Evolutionary conservation across 2,888 invertebrate species (phyloP).

Genomic region (Hypsopygia costalis): DNA sequence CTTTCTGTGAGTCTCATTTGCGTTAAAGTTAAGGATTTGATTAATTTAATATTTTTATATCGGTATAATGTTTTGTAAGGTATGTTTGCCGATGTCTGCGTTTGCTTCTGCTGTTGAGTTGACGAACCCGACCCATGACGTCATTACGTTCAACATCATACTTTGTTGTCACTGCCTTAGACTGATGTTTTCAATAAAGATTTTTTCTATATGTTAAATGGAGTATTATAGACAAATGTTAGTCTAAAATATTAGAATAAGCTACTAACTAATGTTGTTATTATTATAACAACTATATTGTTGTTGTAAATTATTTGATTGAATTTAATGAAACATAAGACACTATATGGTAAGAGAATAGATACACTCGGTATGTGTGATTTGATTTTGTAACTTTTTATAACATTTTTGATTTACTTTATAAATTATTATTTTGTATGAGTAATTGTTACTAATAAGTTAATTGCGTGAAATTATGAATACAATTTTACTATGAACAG

Average conservation of each 20-base stretch:
- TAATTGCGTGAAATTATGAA: constrained; percentile 39
- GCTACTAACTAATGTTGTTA: constrained; percentile 65
- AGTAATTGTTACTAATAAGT: constrained; percentile 39
- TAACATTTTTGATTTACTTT: constrained; percentile 47
- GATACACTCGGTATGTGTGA: constrained; percentile 57
- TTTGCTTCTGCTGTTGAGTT: constrained; percentile 30
- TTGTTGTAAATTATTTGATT: constrained; percentile 75
- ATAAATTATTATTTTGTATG: constrained; percentile 39
- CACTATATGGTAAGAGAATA: constrained; percentile 42
- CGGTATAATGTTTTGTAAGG: not conserved
- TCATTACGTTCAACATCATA: constrained; percentile 37
- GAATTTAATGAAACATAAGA: constrained; percentile 63
- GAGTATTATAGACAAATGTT: constrained; percentile 59
- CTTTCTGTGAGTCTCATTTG: constrained; percentile 46
- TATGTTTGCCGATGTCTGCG: constrained; percentile 12
- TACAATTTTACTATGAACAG: constrained; percentile 48
- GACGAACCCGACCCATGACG: constrained; percentile 3
- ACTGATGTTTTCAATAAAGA: constrained; percentile 71
- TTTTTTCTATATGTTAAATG: constrained; percentile 56
- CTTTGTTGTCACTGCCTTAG: constrained; percentile 75
- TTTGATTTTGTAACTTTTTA: constrained; percentile 55
- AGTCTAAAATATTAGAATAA: constrained; percentile 50
- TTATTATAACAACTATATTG: constrained; percentile 61
- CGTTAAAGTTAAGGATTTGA: constrained; percentile 15
- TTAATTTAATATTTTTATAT: constrained; percentile 9